phyloP scores from a whole-genome alignment of 2,888 invertebrate genomes.

The Ophion obscuratus region DNA sequence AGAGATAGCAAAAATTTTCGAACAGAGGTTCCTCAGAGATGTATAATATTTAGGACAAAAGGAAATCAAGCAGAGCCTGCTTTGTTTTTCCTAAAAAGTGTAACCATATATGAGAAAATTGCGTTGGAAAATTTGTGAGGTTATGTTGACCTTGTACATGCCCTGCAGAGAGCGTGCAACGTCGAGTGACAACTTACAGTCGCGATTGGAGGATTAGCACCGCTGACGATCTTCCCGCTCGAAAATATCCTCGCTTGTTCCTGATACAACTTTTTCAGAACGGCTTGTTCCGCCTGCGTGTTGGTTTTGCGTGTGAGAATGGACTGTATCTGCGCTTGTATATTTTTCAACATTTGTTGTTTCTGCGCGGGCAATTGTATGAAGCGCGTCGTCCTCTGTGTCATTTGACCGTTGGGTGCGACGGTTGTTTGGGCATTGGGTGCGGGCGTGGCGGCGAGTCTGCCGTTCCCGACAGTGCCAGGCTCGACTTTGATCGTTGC shows the following conservation, averaged over 20 bases:
- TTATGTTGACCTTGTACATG: too few species aligned
- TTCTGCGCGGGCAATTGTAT: conserved; percentile 91
- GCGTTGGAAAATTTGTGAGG: too few species aligned
- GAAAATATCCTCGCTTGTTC: conserved; percentile 90
- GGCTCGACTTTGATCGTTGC: conserved; percentile 58
- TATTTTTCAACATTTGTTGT: conserved; percentile 86
- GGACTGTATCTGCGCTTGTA: conserved; percentile 87
- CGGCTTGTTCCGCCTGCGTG: conserved; percentile 85
- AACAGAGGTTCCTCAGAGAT: too few species aligned
- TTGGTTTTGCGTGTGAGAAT: conserved; percentile 85
- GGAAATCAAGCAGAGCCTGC: too few species aligned
- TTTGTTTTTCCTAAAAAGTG: too few species aligned
- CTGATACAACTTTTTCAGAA: conserved; percentile 87
- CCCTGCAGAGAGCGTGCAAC: neutral
- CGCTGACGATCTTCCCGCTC: conserved; percentile 88
- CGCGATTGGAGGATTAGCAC: conserved; percentile 75
- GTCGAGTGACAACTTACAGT: conserved; percentile 73
- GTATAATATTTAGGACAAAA: too few species aligned
- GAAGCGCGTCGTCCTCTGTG: conserved; percentile 88
- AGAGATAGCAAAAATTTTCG: too few species aligned
- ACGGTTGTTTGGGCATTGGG: conserved; percentile 63
- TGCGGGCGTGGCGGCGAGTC: conserved; percentile 52
- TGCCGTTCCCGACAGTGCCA: conserved; percentile 61
- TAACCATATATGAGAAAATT: too few species aligned
- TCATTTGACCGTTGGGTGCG: conserved; percentile 80